These are phyloP conservation scores for Euplagia quadripunctaria DNA, from an alignment of 2,888 invertebrate genomes.

Conservation along the genomic window DNA sequence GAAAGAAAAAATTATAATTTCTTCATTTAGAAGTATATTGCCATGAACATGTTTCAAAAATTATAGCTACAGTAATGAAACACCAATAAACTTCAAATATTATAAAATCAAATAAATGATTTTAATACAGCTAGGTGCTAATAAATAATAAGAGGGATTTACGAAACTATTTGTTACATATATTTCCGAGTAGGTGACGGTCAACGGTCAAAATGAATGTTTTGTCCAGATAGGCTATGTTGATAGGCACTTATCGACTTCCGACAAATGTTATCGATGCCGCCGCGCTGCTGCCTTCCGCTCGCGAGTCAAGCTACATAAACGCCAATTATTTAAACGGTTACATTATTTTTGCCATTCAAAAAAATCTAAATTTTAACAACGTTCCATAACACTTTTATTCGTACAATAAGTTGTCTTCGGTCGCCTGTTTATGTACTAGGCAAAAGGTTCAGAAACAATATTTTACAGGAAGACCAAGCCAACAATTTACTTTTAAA, in stretches of 20 bases:
- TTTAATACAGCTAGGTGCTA: neutral
- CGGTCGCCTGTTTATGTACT: neutral
- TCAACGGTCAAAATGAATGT: slow-evolving; percentile 47
- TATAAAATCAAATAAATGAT: neutral
- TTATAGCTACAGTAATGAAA: neutral
- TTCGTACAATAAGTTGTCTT: neutral
- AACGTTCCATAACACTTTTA: neutral
- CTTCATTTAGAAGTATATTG: neutral
- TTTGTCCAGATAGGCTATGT: slow-evolving; percentile 50
- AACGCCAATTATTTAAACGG: slow-evolving; percentile 29
- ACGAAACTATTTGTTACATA: neutral
- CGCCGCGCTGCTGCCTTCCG: slow-evolving; percentile 66
- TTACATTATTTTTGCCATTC: neutral
- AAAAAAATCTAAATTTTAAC: neutral
- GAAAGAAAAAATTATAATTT: neutral
- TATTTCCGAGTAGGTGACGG: slow-evolving; percentile 37
- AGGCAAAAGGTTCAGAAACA: neutral
- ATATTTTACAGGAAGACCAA: neutral
- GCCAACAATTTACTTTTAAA: neutral
- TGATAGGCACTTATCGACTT: slow-evolving; percentile 74
- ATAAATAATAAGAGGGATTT: neutral
- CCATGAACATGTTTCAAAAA: neutral
- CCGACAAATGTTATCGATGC: slow-evolving; percentile 70
- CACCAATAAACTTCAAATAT: neutral
- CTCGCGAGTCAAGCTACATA: slow-evolving; percentile 44